phyloP scores from a whole-genome alignment of 2,113 vertebrate species.

The Colinus virginianus region DNA sequence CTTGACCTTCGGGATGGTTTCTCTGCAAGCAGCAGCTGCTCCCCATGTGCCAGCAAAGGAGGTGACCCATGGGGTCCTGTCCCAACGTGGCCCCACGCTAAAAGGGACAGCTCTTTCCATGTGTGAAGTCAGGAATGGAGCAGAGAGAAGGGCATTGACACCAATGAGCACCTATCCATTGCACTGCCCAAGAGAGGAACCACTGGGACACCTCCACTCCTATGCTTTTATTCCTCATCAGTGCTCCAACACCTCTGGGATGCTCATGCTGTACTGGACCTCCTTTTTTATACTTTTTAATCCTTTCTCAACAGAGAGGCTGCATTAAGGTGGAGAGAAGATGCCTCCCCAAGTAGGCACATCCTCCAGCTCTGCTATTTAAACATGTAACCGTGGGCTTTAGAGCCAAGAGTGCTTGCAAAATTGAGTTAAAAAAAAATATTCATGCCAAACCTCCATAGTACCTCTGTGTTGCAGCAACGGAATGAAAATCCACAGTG shows the following conservation, averaged over 20 bases:
- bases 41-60: background rate
- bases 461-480: background rate
- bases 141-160: background rate
- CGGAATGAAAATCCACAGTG: accelerated
- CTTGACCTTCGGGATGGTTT: background rate
- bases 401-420: background rate
- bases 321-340: accelerated
- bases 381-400: background rate
- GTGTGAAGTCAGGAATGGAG: background rate
- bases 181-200: background rate
- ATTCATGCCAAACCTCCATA: background rate
- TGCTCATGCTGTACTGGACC: background rate
- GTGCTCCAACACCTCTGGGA: accelerated
- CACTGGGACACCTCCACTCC: background rate
- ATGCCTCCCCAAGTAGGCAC: background rate
- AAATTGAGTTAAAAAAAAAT: background rate
- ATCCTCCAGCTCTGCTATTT: background rate
- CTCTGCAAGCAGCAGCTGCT: background rate
- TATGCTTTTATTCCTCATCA: background rate
- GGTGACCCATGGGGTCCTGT: background rate
- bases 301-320: accelerated
- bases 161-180: accelerated
- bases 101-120: accelerated
- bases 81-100: accelerated
- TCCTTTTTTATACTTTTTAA: background rate